Conservation (phyloP, 2,113 vertebrate species). For the Delphinapterus leucas region DNA sequence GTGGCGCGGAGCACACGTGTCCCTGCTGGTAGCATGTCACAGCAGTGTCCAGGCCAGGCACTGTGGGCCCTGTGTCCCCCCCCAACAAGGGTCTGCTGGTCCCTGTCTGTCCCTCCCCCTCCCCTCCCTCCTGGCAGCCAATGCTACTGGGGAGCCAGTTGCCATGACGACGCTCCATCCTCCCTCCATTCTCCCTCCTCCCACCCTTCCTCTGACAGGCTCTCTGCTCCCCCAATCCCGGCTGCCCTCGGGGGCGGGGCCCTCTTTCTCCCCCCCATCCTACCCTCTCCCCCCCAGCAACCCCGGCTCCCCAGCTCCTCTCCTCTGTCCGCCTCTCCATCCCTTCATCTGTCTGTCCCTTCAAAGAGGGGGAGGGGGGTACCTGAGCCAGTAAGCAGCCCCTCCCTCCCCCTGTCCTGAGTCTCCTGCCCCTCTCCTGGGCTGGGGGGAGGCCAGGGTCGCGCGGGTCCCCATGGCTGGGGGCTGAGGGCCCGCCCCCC, state of each 20-base stretch:
- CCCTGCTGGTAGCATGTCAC: constrained; percentile 16
- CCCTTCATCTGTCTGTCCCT: constrained; percentile 72
- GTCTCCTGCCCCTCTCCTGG: constrained; percentile 66
- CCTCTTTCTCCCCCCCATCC: constrained; percentile 52
- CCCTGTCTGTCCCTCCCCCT: constrained; percentile 57
- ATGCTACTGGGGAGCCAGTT: constrained; percentile 77
- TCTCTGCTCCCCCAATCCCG: constrained; percentile 70
- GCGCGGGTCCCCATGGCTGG: constrained; percentile 76
- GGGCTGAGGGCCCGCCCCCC: constrained; percentile 73
- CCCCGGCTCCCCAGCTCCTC: constrained; percentile 71
- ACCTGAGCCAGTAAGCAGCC: constrained; percentile 65
- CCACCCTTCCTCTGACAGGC: constrained; percentile 71
- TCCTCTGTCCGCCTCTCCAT: constrained; percentile 71
- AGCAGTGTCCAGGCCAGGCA: neutral
- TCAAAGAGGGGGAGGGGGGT: constrained; percentile 73
- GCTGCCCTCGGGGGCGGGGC: constrained; percentile 67
- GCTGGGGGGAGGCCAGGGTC: constrained; percentile 75
- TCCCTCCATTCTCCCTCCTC: constrained; percentile 67
- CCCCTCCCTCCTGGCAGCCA: constrained; percentile 71
- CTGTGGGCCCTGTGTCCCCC: neutral
- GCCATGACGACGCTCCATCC: constrained; percentile 78
- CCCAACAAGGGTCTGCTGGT: constrained; percentile 5
- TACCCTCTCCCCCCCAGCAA: constrained; percentile 66
- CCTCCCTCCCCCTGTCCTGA: constrained; percentile 69
- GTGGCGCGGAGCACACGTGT: constrained; percentile 51